These are phyloP conservation scores for Leptopilina drosophilae DNA, from an alignment of 2,888 invertebrate species.

Conservation along the genomic window DNA sequence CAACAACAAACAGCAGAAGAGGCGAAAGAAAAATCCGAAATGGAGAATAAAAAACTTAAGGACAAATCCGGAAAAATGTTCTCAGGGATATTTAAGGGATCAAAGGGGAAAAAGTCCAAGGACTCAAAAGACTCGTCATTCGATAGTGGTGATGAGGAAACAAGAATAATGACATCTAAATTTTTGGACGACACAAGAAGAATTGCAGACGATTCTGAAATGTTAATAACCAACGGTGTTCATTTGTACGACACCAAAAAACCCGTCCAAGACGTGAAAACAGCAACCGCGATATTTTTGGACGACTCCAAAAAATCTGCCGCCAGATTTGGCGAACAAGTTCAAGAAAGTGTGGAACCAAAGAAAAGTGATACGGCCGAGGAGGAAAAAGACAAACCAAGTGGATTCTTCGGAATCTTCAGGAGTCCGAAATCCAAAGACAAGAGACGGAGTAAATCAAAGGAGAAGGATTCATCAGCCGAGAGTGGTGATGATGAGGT, in stretches of 20 bases:
- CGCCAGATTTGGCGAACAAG: conserved; percentile 67
- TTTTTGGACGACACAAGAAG: conserved; percentile 63
- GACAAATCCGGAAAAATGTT: conserved; percentile 70
- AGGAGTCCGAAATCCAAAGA: conserved; percentile 69
- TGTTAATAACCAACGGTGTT: neutral
- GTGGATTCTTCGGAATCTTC: conserved; percentile 60
- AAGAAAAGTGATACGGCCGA: conserved; percentile 50
- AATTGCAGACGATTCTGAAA: conserved; percentile 52
- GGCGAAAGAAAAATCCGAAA: conserved; percentile 60
- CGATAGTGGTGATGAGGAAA: conserved; percentile 72
- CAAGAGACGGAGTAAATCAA: conserved; percentile 67
- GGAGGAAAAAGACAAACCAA: conserved; percentile 62
- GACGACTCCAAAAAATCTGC: conserved; percentile 78
- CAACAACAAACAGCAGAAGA: conserved; percentile 55
- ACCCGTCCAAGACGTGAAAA: conserved; percentile 64
- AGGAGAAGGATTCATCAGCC: conserved; percentile 67
- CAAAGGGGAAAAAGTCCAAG: conserved; percentile 70
- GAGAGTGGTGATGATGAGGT: conserved; percentile 71
- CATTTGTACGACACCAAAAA: conserved; percentile 15
- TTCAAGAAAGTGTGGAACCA: conserved; percentile 41
- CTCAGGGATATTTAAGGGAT: conserved; percentile 71
- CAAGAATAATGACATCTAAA: conserved; percentile 59
- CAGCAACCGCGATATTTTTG: conserved; percentile 71
- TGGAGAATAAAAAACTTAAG: conserved; percentile 65
- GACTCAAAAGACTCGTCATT: conserved; percentile 71